Percentiles rank a stretch among this genome's conserved stretches.
phyloP scores from a whole-genome alignment of 2,113 vertebrate species.

The Anseranas semipalmata region DNA sequence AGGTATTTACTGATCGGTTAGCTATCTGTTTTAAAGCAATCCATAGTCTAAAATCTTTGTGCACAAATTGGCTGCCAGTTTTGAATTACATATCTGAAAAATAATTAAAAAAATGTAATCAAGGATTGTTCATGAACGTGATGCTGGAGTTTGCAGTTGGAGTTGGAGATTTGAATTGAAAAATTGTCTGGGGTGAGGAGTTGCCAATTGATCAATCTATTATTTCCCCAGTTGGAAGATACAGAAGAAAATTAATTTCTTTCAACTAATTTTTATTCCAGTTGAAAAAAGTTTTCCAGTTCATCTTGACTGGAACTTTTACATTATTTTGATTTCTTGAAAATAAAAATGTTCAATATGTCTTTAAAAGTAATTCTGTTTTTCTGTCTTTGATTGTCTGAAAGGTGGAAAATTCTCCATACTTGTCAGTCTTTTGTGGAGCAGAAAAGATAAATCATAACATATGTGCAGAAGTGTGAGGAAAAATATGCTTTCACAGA shows the following conservation, averaged over 20 bases:
- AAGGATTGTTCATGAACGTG: not conserved
- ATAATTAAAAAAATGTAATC: not conserved
- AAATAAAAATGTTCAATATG: not conserved
- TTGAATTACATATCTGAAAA: not conserved
- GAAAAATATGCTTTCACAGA: constrained; percentile 8
- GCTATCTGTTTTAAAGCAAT: not conserved
- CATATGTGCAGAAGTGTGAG: constrained; percentile 36
- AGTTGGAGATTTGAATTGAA: not conserved
- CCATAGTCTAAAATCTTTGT: not conserved
- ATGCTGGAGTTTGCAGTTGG: not conserved
- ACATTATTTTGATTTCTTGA: not conserved
- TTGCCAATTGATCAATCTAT: not conserved
- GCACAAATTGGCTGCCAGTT: not conserved
- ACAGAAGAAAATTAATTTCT: not conserved
- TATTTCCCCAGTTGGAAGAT: not conserved
- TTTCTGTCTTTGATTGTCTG: constrained; percentile 13
- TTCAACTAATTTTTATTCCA: not conserved
- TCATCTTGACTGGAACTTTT: not conserved
- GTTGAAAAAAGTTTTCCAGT: not conserved
- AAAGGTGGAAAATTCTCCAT: constrained; percentile 14
- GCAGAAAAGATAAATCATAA: constrained; percentile 30
- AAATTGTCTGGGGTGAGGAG: not conserved
- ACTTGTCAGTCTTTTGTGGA: not conserved
- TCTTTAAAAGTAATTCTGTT: not conserved
- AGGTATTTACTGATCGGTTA: not conserved